Evolutionary conservation across 2,797 vertebrate genomes (phyloP).

Genomic region (Tauraco hartlaubi): DNA sequence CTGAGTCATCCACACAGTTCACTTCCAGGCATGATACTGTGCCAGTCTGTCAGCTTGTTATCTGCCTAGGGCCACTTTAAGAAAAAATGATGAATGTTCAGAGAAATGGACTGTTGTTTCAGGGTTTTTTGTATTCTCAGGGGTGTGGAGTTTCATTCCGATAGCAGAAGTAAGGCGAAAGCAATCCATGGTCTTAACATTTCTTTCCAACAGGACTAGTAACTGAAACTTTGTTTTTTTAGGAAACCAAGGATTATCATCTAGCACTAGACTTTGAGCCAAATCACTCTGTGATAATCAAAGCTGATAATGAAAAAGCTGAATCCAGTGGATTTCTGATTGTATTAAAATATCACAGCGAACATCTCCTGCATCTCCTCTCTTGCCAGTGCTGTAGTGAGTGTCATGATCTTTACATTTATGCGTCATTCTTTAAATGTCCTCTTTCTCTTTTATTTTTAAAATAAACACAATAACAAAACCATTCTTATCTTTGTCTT

Average conservation of each 20-base stretch:
- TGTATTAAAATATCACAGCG: neutral
- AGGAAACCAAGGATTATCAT: neutral
- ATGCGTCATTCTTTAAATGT: slow-evolving; percentile 3
- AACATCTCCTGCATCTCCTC: neutral
- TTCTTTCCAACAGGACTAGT: slow-evolving; percentile 9
- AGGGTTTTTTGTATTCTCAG: neutral
- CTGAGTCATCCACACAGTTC: neutral
- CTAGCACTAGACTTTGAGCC: neutral
- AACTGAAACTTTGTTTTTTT: neutral
- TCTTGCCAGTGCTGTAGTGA: neutral
- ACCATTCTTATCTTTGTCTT: neutral
- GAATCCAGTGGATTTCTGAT: slow-evolving; percentile 33
- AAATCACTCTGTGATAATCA: neutral
- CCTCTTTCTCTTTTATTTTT: neutral
- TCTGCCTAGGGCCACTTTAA: neutral
- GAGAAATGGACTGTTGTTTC: slow-evolving; percentile 12
- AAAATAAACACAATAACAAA: neutral
- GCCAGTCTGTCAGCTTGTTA: neutral
- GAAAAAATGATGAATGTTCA: neutral
- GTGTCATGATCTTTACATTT: neutral
- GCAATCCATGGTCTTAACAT: slow-evolving; percentile 31
- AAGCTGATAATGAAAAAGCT: neutral
- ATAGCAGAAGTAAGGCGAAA: neutral
- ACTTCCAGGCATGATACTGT: neutral
- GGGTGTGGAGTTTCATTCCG: neutral